Evolutionary conservation across 2,888 invertebrate genomes (phyloP).

Genomic region (Lasioglossum zephyrum): DNA sequence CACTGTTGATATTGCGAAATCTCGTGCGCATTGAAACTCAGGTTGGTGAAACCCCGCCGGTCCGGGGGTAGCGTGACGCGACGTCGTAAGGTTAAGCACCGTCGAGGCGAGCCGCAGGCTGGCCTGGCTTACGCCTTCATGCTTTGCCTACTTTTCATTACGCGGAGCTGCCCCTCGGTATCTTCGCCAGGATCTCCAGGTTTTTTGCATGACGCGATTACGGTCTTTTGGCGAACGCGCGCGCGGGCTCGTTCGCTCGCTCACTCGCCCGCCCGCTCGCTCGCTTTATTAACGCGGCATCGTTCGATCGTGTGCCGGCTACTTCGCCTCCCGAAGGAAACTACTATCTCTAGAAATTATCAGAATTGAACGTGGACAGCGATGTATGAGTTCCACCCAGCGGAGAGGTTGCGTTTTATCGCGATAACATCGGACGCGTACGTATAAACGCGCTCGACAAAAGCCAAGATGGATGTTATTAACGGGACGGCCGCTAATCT

Average conservation of each 20-base stretch:
- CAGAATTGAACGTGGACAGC: conserved; percentile 45
- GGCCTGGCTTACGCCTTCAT: conserved; percentile 40
- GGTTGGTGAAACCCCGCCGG: conserved; percentile 27
- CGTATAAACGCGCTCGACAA: conserved; percentile 23
- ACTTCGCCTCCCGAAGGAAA: conserved; percentile 39
- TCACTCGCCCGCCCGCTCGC: background rate
- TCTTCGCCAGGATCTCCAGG: conserved; percentile 50
- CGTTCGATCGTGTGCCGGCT: conserved; percentile 40
- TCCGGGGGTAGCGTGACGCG: conserved; percentile 67
- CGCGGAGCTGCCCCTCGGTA: conserved; percentile 41
- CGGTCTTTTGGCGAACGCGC: conserved; percentile 38
- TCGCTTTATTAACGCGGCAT: conserved; percentile 54
- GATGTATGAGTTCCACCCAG: conserved; percentile 33
- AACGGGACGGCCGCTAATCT: conserved; percentile 18
- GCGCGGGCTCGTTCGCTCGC: background rate
- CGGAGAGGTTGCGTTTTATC: conserved; percentile 23
- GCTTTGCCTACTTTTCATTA: conserved; percentile 64
- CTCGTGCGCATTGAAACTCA: conserved; percentile 63
- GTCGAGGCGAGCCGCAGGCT: conserved; percentile 30
- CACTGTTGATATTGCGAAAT: conserved; percentile 63
- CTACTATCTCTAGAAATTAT: conserved; percentile 45
- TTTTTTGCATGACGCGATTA: conserved; percentile 64
- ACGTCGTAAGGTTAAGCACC: conserved; percentile 72
- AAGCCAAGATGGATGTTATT: conserved; percentile 37
- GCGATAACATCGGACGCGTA: conserved; percentile 12